Base-by-base conservation (phyloP, 2,888 invertebrate species). In the Cenopis cana region DNA sequence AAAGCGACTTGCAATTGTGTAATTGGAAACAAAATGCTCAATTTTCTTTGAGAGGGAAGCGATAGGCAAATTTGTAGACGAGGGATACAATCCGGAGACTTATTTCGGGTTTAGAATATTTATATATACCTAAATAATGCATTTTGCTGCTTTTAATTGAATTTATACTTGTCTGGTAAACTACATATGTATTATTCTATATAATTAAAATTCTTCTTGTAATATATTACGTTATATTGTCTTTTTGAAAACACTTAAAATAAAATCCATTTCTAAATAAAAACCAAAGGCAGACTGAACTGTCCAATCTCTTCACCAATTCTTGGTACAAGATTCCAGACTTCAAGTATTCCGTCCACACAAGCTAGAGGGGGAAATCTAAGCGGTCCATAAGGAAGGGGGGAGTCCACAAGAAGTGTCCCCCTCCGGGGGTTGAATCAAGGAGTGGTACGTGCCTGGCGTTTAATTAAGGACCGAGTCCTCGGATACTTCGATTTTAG, bases 311-410 rank as follows among this genome's bases (percentile, higher is more conserved):
- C 87, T 88, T 87, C 86, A 89, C 88, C 90, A 89, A 91, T 91
- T 90, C 91, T 84, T 86, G 83, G 85, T 88, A 90, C 90, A 91
- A 92, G 93, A 92, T 92, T 93, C 93, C 86, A 87, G 89, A 85
- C 88, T 89, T 88, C 85, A 85, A 89, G 89, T 91, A 92, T 93
- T 93, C 93, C 85, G 85, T 90, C 87, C 91, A 89, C 92, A 93
- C 88, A 89, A 87, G 86, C 85, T 86, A 83, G 85, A 85, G 90
- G 91, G 91, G 90, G 89, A 93, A 93, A 93, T 93, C 93, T 92
- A 92, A 92, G 93, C 93, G 90, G 90, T 89, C 91, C 93, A 91
- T 91, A 91, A 92, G 92, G 89, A 88, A 89, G 82, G 88, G 85
- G 85, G 82, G 70, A 70, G 76, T 75, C 75, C 80, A 79, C 80